Conservation (phyloP, 1,140 invertebrate species). For the Bombus haemorrhoidalis region DNA sequence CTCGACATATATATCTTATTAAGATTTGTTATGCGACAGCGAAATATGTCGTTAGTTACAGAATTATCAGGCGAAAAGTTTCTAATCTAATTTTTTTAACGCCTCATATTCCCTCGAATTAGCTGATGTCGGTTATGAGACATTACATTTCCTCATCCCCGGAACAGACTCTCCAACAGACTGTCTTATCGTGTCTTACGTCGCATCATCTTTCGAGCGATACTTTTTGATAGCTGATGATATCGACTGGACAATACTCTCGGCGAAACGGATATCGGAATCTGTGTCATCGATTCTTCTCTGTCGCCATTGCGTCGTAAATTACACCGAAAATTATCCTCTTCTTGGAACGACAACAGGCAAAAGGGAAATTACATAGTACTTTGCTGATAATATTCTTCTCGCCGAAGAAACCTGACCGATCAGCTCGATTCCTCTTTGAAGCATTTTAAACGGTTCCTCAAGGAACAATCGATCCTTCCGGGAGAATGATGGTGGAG, state of each 20-base stretch:
- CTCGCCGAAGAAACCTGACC: constrained; percentile 5
- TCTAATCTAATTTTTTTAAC: background rate
- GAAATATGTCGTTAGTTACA: too few species aligned
- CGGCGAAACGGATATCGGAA: constrained; percentile 1
- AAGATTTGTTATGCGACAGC: too few species aligned
- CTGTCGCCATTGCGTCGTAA: background rate
- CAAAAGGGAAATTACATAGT: constrained; percentile 8
- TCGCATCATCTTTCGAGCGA: background rate
- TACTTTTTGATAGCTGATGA: background rate
- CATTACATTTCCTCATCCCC: background rate
- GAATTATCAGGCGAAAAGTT: background rate
- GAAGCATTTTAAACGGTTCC: constrained; percentile 35
- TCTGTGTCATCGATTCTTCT: background rate
- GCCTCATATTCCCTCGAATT: background rate
- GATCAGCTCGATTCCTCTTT: background rate
- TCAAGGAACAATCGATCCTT: constrained; percentile 31
- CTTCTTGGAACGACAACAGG: background rate
- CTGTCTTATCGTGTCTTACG: background rate
- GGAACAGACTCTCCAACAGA: background rate
- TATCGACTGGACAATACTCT: background rate
- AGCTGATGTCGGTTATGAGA: background rate
- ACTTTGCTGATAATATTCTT: constrained; percentile 16
- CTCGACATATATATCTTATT: too few species aligned
- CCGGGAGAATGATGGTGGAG: background rate
- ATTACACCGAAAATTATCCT: background rate